phyloP scores from a whole-genome alignment of 1,140 invertebrate genomes.

The Melanaphis sacchari region DNA sequence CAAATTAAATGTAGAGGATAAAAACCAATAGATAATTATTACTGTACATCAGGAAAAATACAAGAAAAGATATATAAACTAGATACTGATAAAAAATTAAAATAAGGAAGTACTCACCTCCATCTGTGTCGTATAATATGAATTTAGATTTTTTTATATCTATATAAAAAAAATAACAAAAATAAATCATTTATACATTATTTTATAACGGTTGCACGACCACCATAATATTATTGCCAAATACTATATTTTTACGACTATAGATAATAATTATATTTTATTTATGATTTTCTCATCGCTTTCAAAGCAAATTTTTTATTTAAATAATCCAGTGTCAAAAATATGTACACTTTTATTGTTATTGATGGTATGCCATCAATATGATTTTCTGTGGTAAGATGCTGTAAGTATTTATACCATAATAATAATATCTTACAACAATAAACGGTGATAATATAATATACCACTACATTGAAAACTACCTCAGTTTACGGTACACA shows the following conservation, averaged over 20 bases:
- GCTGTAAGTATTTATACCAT: not conserved
- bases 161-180: no score
- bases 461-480: not conserved
- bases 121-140: not conserved
- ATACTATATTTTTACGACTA: not conserved
- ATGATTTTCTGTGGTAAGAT: no score
- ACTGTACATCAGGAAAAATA: not conserved
- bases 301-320: no score
- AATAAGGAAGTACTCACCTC: not conserved
- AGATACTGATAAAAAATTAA: no score
- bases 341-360: no score
- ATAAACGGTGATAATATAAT: not conserved
- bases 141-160: not conserved
- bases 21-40: slow-evolving; percentile 22
- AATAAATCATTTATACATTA: not conserved
- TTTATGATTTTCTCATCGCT: no score
- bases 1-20: not conserved
- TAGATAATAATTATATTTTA: no score
- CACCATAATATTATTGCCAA: not conserved
- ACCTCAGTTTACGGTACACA: not conserved
- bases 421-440: not conserved
- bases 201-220: not conserved
- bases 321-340: no score
- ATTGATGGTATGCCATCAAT: rapidly evolving
- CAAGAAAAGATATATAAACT: no score